Conservation (phyloP, 1,140 invertebrate genomes). For the Papilio xuthus region DNA sequence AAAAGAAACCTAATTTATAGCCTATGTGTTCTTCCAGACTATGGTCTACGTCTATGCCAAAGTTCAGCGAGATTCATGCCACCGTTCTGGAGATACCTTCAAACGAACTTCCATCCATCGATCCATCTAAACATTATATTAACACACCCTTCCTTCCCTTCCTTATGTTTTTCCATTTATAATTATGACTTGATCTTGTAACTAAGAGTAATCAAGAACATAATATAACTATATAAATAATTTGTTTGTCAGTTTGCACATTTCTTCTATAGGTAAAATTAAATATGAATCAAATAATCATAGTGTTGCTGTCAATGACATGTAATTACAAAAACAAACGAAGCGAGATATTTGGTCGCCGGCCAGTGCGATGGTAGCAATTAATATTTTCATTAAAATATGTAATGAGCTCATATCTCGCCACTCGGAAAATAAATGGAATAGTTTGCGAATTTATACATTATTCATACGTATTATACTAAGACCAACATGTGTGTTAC, state of each 20-base stretch:
- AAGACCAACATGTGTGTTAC: too few relatives aligned
- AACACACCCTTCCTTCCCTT: too few relatives aligned
- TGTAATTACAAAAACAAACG: conserved; percentile 27
- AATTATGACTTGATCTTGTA: too few relatives aligned
- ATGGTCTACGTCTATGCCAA: too few relatives aligned
- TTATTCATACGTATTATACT: too few relatives aligned
- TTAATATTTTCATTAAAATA: conserved; percentile 25
- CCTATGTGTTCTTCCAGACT: too few relatives aligned
- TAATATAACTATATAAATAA: not conserved
- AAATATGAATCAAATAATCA: conserved; percentile 16
- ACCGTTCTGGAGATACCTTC: too few relatives aligned
- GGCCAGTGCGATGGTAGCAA: not conserved
- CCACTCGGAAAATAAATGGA: conserved; percentile 2
- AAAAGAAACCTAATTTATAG: too few relatives aligned
- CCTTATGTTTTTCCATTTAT: too few relatives aligned
- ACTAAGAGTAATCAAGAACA: not conserved
- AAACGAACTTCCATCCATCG: too few relatives aligned
- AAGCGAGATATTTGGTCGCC: conserved; percentile 4
- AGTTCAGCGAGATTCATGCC: too few relatives aligned
- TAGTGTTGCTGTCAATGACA: conserved; percentile 4
- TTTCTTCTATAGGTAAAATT: not conserved
- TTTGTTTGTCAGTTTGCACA: not conserved
- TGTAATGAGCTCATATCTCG: not conserved
- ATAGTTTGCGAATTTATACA: conserved; percentile 1
- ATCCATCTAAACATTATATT: too few relatives aligned